Conservation (phyloP, 2,797 vertebrate species). For the Aphelocoma californica region DNA sequence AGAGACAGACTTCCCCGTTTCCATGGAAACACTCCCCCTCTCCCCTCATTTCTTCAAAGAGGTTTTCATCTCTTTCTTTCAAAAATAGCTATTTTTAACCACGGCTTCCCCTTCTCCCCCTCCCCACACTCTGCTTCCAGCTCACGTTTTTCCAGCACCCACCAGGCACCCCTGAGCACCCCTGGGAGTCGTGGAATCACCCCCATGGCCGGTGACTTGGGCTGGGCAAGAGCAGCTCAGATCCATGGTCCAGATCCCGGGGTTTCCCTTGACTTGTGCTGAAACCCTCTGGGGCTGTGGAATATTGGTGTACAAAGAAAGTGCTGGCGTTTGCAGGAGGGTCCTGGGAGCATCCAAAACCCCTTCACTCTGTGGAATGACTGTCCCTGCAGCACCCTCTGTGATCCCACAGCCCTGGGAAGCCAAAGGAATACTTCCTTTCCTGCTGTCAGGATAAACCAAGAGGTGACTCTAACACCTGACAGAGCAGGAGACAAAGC, state of each 20-base stretch:
- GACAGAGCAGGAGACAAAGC: not conserved
- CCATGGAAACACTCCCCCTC: conserved; percentile 68
- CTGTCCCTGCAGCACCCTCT: not conserved
- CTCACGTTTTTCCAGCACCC: conserved; percentile 43
- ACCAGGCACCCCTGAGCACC: not conserved
- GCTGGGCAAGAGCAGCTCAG: not conserved
- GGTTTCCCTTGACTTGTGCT: not conserved
- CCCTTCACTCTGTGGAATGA: fast-evolving
- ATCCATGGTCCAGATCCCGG: fast-evolving
- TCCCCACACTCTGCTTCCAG: conserved; percentile 18
- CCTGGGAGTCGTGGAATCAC: not conserved
- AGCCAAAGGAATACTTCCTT: not conserved
- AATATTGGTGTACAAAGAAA: fast-evolving
- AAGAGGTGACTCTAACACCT: not conserved
- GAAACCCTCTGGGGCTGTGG: no score
- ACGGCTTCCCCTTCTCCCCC: conserved; percentile 49
- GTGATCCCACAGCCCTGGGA: not conserved
- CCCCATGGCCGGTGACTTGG: fast-evolving
- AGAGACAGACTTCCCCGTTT: conserved; percentile 61
- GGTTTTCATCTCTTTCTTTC: conserved; percentile 68
- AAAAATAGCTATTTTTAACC: conserved; percentile 72
- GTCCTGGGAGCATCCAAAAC: not conserved
- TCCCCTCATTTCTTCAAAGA: conserved; percentile 58
- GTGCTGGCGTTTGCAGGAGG: not conserved
- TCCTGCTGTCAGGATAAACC: not conserved